Conservation (phyloP, 2,888 invertebrate genomes). For the Acanthosepion lycidas region DNA sequence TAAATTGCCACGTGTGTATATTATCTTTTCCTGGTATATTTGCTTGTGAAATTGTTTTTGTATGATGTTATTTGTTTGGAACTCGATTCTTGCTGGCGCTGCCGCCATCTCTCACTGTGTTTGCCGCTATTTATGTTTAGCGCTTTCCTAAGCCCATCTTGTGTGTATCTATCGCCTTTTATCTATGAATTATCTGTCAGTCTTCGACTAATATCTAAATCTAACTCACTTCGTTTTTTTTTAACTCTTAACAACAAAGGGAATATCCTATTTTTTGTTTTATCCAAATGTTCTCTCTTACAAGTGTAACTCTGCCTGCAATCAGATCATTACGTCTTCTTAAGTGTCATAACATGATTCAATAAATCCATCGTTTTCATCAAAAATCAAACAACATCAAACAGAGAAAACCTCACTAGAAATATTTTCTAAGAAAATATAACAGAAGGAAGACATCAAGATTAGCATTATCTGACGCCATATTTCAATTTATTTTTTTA, state of each 20-base stretch:
- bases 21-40: not conserved
- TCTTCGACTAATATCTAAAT: not conserved
- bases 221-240: not conserved
- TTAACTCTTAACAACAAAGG: not conserved
- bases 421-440: not conserved
- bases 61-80: not conserved
- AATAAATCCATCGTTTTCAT: not conserved
- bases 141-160: not conserved
- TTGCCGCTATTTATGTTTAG: not conserved
- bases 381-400: not conserved
- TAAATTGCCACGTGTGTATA: no score
- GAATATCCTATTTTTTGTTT: not conserved
- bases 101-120: not conserved
- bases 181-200: not conserved
- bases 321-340: not conserved
- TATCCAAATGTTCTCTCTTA: not conserved
- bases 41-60: not conserved
- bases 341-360: not conserved
- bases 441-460: not conserved
- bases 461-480: not conserved
- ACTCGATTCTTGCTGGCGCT: not conserved
- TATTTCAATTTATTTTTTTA: not conserved
- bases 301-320: not conserved
- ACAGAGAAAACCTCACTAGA: not conserved
- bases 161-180: not conserved